Base-by-base conservation (phyloP, 1,140 invertebrate genomes). In the Metopolophium dirhodum region DNA sequence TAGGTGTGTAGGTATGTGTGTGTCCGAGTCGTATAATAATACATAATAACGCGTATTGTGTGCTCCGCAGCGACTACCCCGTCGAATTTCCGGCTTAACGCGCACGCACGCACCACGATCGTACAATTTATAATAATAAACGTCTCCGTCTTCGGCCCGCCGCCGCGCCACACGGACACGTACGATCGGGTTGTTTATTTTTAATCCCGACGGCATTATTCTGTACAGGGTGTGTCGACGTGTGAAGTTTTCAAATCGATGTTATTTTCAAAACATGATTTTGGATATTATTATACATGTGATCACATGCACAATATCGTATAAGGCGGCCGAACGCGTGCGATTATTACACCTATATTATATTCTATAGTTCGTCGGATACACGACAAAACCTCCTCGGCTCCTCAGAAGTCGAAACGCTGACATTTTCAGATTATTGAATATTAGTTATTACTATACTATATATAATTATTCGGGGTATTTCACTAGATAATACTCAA, bases 71-170 rank as follows among this genome's bases (percentile, higher is more conserved):
- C 82, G 49, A 92, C 49, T 54, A 86, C 82, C 91, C 91, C 77
- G 82, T 51, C 91, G 35, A 93, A 85, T 93, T 93, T 93, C 91
- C 91, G 91, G 91, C 91, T 93, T 93, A 93, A 85, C 91, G 3
- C 91, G 7, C 88, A 23, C 49, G 35, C 88, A 30, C 54, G 45
- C 37, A 86, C 61, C 83, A 45, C 83, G 41, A n/a, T 68, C 30
- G 30, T 68, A 30, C n/a, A 77, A 35, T 77, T n/a, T 30, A 77
- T 77, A 77, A 77, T 68, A 68, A 68, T 77, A 77, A 77, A 8
- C 61, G 61, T n/a, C 61, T 77, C n/a, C 41, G 85, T 86, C 23
- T 54, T 90, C 87, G 88, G 89, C 41, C n/a, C 26, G 54, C 54
- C 6, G 83, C 11, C 83, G 23, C 61, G n/a, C 30, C 86, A 22